Evolutionary conservation across 2,797 vertebrate genomes (phyloP).

Genomic region (Silurus aristotelis): DNA sequence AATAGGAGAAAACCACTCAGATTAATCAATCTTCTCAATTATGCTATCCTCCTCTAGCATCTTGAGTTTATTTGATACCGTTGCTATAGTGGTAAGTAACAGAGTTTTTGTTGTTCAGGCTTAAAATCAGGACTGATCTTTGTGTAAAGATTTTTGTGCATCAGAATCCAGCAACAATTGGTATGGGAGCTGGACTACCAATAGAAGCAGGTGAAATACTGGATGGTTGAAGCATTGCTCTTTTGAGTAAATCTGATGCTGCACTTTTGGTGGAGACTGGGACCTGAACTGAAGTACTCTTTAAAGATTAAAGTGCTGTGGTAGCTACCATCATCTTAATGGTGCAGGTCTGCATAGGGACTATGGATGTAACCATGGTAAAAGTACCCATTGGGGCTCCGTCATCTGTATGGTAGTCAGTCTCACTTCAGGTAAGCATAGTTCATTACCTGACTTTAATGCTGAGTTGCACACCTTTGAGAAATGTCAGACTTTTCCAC

Average conservation of each 20-base stretch:
- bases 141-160: slow-evolving; percentile 1
- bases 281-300: not conserved
- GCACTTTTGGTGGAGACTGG: slow-evolving; percentile 8
- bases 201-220: slow-evolving; percentile 8
- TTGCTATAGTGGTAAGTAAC: too few species aligned
- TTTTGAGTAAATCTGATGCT: slow-evolving; percentile 37
- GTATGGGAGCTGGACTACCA: too few species aligned
- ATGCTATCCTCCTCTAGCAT: too few species aligned
- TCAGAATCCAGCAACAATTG: slow-evolving; percentile 16
- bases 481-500: not conserved
- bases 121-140: too few species aligned
- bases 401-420: not conserved
- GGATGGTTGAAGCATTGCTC: slow-evolving; percentile 6
- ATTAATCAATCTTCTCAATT: not conserved
- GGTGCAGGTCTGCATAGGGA: not conserved
- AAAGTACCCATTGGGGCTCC: not conserved
- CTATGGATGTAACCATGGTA: not conserved
- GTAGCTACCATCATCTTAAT: not conserved
- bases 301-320: not conserved
- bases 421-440: too few species aligned
- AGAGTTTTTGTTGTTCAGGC: too few species aligned
- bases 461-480: slow-evolving; percentile 27
- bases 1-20: slow-evolving; percentile 40
- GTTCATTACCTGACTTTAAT: too few species aligned
- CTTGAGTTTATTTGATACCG: too few species aligned